These are phyloP conservation scores for Tupaia tana DNA, from an alignment of 2,113 vertebrate genomes.

Conservation along the genomic window DNA sequence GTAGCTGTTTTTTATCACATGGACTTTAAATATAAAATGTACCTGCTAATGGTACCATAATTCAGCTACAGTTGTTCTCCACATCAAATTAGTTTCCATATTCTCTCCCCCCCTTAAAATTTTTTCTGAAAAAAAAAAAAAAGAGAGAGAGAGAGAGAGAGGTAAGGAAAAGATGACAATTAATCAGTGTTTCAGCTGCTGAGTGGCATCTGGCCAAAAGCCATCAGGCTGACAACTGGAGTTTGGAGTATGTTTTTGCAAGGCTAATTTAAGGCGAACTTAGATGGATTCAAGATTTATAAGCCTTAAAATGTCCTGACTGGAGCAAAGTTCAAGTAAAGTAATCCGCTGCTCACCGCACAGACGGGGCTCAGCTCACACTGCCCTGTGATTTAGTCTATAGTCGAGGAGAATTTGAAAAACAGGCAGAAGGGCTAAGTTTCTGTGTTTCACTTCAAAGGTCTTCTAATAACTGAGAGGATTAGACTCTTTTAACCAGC, in stretches of 20 bases:
- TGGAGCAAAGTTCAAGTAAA: slow-evolving; percentile 89
- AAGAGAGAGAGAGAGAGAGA: background rate
- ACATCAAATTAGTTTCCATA: slow-evolving; percentile 85
- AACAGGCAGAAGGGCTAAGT: slow-evolving; percentile 88
- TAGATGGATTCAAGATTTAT: slow-evolving; percentile 90
- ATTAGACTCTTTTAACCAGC: slow-evolving; percentile 94
- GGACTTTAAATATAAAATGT: slow-evolving; percentile 83
- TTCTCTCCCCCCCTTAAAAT: slow-evolving; percentile 55
- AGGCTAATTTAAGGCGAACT: slow-evolving; percentile 88
- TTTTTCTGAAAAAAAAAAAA: background rate
- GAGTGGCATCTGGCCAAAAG: slow-evolving; percentile 88
- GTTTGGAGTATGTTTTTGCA: slow-evolving; percentile 85
- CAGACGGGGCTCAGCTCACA: slow-evolving; percentile 80
- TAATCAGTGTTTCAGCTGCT: slow-evolving; percentile 87
- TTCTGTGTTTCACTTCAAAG: slow-evolving; percentile 94
- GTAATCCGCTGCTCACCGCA: slow-evolving; percentile 83
- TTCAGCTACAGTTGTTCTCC: slow-evolving; percentile 57
- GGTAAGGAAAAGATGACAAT: slow-evolving; percentile 81
- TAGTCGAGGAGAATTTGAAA: slow-evolving; percentile 89
- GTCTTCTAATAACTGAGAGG: slow-evolving; percentile 91
- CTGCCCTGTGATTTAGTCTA: slow-evolving; percentile 83
- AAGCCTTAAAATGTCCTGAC: slow-evolving; percentile 87
- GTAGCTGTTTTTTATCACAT: slow-evolving; percentile 75
- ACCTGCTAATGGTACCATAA: slow-evolving; percentile 81
- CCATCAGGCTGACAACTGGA: slow-evolving; percentile 86